Conservation (phyloP, 2,888 invertebrate genomes). For the Dioctria rufipes region DNA sequence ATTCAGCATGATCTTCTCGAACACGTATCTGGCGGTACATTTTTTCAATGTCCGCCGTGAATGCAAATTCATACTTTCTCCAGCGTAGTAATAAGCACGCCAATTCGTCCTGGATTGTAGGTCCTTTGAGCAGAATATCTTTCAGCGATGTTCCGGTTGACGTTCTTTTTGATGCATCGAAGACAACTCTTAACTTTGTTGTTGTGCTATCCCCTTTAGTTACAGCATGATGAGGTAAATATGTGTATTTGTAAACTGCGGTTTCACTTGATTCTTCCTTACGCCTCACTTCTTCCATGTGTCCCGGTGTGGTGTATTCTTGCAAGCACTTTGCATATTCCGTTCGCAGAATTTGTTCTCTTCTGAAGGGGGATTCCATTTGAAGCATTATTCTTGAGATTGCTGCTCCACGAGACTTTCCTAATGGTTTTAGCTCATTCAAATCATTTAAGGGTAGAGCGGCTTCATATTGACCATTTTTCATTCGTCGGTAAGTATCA, state of each 20-base stretch:
- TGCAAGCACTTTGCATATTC: not conserved
- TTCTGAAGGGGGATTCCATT: not conserved
- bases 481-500: not conserved
- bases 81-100: too few relatives aligned
- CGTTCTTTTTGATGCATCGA: conserved; percentile 27
- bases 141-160: conserved; percentile 41
- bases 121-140: not conserved
- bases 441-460: conserved; percentile 16
- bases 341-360: not conserved
- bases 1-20: not conserved
- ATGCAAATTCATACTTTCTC: too few relatives aligned
- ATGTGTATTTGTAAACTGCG: conserved; percentile 40
- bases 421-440: not conserved
- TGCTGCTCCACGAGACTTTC: not conserved
- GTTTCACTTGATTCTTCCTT: too few relatives aligned
- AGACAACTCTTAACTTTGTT: conserved; percentile 51
- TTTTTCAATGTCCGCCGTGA: conserved; percentile 46
- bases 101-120: too few relatives aligned
- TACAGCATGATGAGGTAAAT: not conserved
- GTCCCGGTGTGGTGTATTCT: not conserved
- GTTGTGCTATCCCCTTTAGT: conserved; percentile 32
- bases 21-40: conserved; percentile 54
- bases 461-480: conserved; percentile 22
- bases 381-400: not conserved
- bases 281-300: not conserved